Evolutionary conservation across 2,113 vertebrate species (phyloP), one percentile per base, ranked within the genome.

Genomic region (Upupa epops): DNA sequence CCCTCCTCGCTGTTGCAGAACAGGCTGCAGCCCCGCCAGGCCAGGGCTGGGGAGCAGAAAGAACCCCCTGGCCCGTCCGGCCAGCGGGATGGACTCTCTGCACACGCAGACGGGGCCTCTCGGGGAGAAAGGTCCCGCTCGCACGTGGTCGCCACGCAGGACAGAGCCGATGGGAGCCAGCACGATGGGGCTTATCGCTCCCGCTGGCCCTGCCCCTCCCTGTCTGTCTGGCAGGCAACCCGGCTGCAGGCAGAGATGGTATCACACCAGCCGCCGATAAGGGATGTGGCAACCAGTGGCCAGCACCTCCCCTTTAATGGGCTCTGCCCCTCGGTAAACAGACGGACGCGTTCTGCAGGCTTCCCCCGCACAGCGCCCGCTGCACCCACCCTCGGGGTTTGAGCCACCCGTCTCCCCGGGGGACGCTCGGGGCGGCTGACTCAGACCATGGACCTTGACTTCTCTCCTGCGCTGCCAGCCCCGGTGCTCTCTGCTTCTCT

Each of bases 221-320:
- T 46, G 88, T 90, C 88, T 87, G 92, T 29, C 95, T 63, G 87
- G 89, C 89, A 81, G 81, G 81, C 65, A 82, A 74, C 29, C 83
- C 79, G 80, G 79, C 2, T 52, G 81, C 54, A 9, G 55, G 81
- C 90, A 63, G 92, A 77, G 90, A 87, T 85, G 58, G 10, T 59
- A 92, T 92, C 84, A 0, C 73, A 3, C 69, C 16, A 8, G 45
- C 29, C 48, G 5, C 91, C 7, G 93, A 91, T 91, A 91, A 94
- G 88, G 76, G 80, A 96, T 93, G 95, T 88, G 91, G 92, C 89
- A 96, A 92, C 56, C 40, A 3, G 24, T 26, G 83, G 71, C 4
- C 95, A 78, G 77, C 84, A 29, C 78, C 92, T 92, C 48, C 73
- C 87, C 74, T 58, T 64, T 76, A 61, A 86, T 25, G 6, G 55